Conservation (phyloP, 1,140 invertebrate species). For the Halesus radiatus region DNA sequence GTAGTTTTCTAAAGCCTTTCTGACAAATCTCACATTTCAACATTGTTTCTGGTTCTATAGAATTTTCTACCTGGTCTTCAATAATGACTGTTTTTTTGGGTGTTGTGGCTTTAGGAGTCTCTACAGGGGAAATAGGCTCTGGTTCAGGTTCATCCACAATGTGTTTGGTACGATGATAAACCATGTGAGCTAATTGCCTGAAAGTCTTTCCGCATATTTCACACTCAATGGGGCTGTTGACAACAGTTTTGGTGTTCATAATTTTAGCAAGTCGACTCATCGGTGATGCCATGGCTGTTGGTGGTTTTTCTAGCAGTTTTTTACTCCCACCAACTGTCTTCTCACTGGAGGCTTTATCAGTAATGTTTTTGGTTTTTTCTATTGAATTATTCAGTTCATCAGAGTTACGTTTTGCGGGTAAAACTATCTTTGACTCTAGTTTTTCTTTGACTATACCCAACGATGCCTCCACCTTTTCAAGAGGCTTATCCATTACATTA, state of each 20-base stretch:
- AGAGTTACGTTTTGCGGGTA: conserved; percentile 2
- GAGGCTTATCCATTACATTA: not conserved
- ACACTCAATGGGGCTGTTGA: conserved; percentile 63
- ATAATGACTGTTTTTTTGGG: conserved; percentile 58
- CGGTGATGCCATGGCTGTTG: conserved; percentile 31
- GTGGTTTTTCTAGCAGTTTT: conserved; percentile 14
- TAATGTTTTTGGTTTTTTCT: conserved; percentile 2
- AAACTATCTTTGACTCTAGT: not conserved
- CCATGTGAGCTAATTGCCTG: conserved; percentile 50
- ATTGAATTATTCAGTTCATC: not conserved
- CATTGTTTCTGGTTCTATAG: conserved; percentile 57
- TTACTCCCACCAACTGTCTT: not conserved
- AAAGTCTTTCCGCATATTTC: conserved; percentile 52
- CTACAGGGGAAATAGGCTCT: conserved; percentile 44
- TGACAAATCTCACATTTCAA: conserved; percentile 68
- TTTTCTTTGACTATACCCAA: not conserved
- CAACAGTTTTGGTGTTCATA: conserved; percentile 54
- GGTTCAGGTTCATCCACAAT: conserved; percentile 38
- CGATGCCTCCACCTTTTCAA: not conserved
- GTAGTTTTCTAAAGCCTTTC: conserved; percentile 67
- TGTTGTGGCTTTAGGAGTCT: conserved; percentile 28
- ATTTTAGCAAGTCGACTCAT: conserved; percentile 53
- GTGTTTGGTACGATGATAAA: conserved; percentile 47
- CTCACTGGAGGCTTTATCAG: not conserved
- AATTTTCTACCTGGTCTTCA: conserved; percentile 57